Conservation (phyloP, 2,888 invertebrate species). For the Papilio protenor region DNA sequence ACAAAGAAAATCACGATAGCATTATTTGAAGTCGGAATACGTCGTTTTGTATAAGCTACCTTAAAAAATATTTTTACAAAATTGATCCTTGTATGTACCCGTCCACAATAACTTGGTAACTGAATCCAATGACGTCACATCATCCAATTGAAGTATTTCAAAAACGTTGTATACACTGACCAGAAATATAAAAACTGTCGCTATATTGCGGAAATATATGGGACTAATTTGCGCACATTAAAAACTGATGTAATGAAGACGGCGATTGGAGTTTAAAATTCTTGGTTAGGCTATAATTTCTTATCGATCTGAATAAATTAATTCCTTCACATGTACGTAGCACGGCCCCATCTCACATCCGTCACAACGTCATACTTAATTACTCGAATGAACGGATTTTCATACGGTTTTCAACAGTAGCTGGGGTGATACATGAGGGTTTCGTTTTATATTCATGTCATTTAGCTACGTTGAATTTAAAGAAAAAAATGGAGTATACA, state of each 20-base stretch:
- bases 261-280: no score
- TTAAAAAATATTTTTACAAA: no score
- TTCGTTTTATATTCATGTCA: not conserved
- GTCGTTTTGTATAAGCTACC: no score
- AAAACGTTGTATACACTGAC: not conserved
- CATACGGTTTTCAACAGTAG: conserved; percentile 15
- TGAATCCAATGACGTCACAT: not conserved
- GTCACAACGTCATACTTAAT: not conserved
- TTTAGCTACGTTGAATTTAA: not conserved
- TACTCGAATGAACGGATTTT: not conserved
- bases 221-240: no score
- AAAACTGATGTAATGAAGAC: no score
- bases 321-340: not conserved
- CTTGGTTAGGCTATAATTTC: no score
- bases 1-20: not conserved
- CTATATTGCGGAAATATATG: no score
- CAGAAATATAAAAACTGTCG: no score
- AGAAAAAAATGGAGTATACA: not conserved
- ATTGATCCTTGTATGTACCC: not conserved
- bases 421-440: not conserved
- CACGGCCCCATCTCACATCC: not conserved
- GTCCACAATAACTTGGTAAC: not conserved
- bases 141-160: not conserved
- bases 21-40: not conserved
- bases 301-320: not conserved